Base-by-base conservation (phyloP, 2,888 invertebrate genomes). In the Mamestra brassicae region DNA sequence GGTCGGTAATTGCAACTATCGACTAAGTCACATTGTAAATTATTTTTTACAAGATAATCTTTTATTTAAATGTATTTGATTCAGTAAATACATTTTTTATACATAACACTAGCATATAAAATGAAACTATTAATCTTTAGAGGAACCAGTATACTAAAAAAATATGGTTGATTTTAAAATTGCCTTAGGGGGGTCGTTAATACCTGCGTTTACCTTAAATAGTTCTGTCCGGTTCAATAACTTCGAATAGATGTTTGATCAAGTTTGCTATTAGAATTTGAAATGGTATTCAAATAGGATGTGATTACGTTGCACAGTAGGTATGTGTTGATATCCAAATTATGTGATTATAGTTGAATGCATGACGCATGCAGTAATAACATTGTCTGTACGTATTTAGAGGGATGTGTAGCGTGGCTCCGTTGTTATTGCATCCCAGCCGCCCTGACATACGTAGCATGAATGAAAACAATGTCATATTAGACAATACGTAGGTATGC, bases 281-380 rank as follows among this genome's bases (percentile, higher is more conserved):
- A 86, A 91, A 91, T 90, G 85, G 85, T 88, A 92, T 92, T 90
- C 88, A 88, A 89, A 90, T 91, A 84, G 87, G 82, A 88, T 83
- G 80, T 89, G 85, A 88, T 90, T 89, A 88, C 87, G 89, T 80
- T 78, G 74, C 69, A 72, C 73, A 74, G 72, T 71, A 68, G 55
- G 58, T 71, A 69, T 86, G 87, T 86, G 80, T 71, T 81, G 77
- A 88, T 80, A 88, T 94, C 93, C 93, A 93, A 95, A 95, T 94
- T 87, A 91, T 91, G 90, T 92, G 87, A 91, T 92, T 89, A 90
- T 88, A 89, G 88, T 88, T 85, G 84, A 89, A 89, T 91, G 92
- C 91, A 90, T 88, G 84, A 79, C 85, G 88, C 81, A 81, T 85
- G 88, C 85, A 88, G 87, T 89, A 90, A 90, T 86, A 91, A 89